Conservation (phyloP, 2,797 vertebrate genomes). For the Tolypeutes matacus region DNA sequence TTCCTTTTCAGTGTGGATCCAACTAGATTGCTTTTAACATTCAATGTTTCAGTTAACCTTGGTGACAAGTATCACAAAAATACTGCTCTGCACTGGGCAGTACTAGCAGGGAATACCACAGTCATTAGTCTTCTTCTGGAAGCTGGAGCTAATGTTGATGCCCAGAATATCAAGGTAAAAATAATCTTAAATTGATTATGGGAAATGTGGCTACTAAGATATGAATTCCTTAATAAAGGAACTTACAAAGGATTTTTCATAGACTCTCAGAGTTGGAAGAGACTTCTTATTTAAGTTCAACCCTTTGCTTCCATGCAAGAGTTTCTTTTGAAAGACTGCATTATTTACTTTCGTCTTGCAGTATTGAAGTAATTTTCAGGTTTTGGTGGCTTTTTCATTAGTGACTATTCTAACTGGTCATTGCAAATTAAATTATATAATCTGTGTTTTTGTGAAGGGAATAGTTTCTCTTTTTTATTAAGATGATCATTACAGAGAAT, state of each 20-base stretch:
- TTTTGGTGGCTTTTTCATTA: constrained; percentile 45
- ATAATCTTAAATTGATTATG: background rate
- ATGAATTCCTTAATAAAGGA: background rate
- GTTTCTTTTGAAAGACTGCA: constrained; percentile 42
- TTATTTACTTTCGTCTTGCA: constrained; percentile 36
- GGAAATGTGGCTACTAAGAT: constrained; percentile 27
- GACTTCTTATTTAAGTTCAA: constrained; percentile 8
- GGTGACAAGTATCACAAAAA: constrained; percentile 99
- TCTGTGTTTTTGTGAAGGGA: constrained; percentile 13
- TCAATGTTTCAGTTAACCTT: constrained; percentile 99
- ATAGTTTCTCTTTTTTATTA: constrained; percentile 59
- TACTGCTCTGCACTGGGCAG: constrained; percentile 98
- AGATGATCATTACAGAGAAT: constrained; percentile 13
- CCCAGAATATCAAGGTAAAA: constrained; percentile 98
- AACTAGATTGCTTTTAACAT: constrained; percentile 97
- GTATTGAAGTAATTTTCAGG: constrained; percentile 43
- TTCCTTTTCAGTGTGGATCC: constrained; percentile 94
- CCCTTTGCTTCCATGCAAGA: constrained; percentile 10
- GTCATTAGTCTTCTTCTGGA: constrained; percentile 99
- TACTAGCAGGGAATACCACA: constrained; percentile 98
- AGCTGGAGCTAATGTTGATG: constrained; percentile 96
- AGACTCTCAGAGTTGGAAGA: background rate
- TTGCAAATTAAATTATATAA: constrained; percentile 46
- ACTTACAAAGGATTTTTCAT: constrained; percentile 30
- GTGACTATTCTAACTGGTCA: constrained; percentile 48